These are phyloP conservation scores for Bemisia tabaci DNA, from an alignment of 1,140 invertebrate species.

Conservation along the genomic window DNA sequence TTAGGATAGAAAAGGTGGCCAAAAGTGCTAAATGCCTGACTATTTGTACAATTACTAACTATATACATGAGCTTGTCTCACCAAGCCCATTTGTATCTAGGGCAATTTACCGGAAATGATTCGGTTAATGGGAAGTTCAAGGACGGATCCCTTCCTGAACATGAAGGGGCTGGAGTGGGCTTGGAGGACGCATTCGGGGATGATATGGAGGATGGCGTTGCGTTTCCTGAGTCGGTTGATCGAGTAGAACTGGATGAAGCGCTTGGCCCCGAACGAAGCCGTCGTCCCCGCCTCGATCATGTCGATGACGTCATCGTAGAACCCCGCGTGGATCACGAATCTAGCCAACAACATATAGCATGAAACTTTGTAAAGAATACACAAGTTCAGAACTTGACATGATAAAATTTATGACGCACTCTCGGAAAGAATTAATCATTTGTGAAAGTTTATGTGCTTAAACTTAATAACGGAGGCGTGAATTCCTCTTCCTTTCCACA, in stretches of 20 bases:
- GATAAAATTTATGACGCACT: too few species aligned
- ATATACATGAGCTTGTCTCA: too few species aligned
- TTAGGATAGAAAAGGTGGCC: too few species aligned
- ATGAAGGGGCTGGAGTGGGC: conserved; percentile 11
- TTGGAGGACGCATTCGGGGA: conserved; percentile 9
- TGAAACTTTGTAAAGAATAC: too few species aligned
- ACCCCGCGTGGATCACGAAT: conserved; percentile 2
- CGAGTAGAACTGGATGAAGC: conserved; percentile 12
- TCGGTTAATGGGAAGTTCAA: conserved; percentile 4
- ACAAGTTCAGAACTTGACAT: too few species aligned
- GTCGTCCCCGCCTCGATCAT: not conserved
- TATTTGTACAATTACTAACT: too few species aligned
- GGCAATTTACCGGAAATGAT: conserved; percentile 9
- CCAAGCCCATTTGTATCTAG: too few species aligned
- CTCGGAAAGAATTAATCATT: too few species aligned
- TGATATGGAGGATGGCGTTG: conserved; percentile 1
- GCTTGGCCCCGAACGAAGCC: not conserved
- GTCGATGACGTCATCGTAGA: conserved; percentile 7
- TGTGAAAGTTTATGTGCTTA: too few species aligned
- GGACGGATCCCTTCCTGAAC: conserved; percentile 6
- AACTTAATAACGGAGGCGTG: too few species aligned
- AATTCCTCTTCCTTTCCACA: too few species aligned
- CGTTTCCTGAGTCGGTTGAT: conserved; percentile 1
- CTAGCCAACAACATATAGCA: not conserved
- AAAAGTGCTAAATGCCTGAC: too few species aligned